Evolutionary conservation across 2,113 vertebrate species (phyloP), one percentile per base, ranked within the genome.

Genomic region (Ceyx cyanopectus): DNA sequence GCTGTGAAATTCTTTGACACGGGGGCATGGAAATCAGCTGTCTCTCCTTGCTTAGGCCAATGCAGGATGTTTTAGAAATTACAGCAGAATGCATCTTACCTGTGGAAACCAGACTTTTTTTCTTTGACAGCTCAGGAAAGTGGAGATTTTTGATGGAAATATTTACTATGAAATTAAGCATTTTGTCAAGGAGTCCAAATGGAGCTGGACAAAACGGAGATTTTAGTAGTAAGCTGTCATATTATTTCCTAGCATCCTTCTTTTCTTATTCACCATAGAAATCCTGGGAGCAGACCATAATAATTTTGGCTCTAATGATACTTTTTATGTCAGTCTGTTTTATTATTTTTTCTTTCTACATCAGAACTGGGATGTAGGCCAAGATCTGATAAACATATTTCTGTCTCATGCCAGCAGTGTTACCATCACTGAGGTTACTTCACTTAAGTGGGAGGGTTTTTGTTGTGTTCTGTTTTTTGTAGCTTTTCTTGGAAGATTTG

Each of bases 371-470:
- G 78, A 89, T 91, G 34, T 69, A 74, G 67, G 87, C 91, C 89
- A 94, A 43, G n/a, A 85, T 95, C 79, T 82, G 32, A 74, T 68
- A 85, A 95, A 69, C 87, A 89, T 63, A 87, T 92, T 58, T 87
- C 62, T 85, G 30, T 89, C 24, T 85, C 67, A 62, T 82, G 75
- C 27, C 62, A 89, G 30, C 30, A 76, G 30, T 80, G 41, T 85
- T 85, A 62, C 16, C 32, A 43, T 89, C 15, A 5, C 27, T 82
- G 50, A 58, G 63, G n/a, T 92, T 95, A 80, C 41, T 91, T 91
- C 19, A 30, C 1, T 2, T 81, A 50, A 16, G 48, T 90, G 76
- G 46, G 68, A 83, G 32, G 11, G 3, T 19, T 90, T 91, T 86
- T 85, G 75, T 88, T 93, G 48, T 56, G 26, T 61, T 88, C 7